A percentile compares a stretch with the other conserved stretches of the same genome.
Evolutionary conservation across 2,113 vertebrate genomes (phyloP).

Genomic region (Calyptomena viridis): DNA sequence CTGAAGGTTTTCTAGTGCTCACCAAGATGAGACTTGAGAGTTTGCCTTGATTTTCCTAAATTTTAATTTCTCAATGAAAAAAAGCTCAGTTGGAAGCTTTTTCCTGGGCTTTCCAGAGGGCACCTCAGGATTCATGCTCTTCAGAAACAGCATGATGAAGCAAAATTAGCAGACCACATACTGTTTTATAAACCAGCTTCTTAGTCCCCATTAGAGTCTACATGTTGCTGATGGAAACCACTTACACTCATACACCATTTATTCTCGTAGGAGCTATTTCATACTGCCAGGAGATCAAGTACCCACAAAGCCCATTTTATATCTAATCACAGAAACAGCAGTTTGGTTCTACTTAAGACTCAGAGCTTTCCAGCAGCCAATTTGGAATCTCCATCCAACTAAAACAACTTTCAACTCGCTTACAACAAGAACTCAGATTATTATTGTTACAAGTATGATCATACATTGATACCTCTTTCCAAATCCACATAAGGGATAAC

Average conservation of each 20-base stretch:
- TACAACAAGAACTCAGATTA: background rate
- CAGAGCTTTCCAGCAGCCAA: background rate
- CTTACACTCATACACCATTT: accelerated
- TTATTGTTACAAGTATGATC: background rate
- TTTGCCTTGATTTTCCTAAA: background rate
- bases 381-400: background rate
- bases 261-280: background rate
- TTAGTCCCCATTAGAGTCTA: background rate
- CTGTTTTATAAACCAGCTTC: background rate
- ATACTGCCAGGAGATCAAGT: background rate
- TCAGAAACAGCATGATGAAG: background rate
- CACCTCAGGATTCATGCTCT: background rate
- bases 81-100: background rate
- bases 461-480: background rate
- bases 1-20: background rate
- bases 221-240: background rate
- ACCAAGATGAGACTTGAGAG: background rate
- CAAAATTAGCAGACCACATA: background rate
- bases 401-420: background rate
- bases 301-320: too few relatives aligned
- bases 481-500: background rate
- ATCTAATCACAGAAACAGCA: background rate
- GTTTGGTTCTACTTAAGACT: background rate
- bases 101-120: background rate
- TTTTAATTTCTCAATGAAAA: background rate